A percentile compares a stretch with the other conserved stretches of the same genome.
Conservation (phyloP, 2,888 invertebrate species). For the Seira sanloemensis region DNA sequence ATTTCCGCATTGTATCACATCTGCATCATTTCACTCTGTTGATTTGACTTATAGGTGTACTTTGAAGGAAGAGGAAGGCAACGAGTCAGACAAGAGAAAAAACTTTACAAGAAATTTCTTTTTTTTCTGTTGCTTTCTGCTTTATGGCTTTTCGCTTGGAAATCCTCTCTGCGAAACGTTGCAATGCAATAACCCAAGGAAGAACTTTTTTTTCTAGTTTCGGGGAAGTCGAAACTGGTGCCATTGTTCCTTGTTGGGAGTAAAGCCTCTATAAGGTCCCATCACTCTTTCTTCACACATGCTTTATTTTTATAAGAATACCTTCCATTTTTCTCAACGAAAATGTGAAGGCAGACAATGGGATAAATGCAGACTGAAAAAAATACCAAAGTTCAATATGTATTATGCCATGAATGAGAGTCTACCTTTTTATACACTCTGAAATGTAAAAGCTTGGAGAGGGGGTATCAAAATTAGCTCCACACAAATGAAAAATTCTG, state of each 20-base stretch:
- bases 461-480: conserved; percentile 46
- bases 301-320: not conserved
- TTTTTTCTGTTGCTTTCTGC: conserved; percentile 32
- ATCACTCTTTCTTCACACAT: conserved; percentile 34
- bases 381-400: not conserved
- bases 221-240: not conserved
- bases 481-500: conserved; percentile 32
- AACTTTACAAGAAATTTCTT: conserved; percentile 12
- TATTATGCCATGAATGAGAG: not conserved
- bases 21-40: conserved; percentile 70
- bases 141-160: conserved; percentile 11
- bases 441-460: not conserved
- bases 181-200: not conserved
- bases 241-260: conserved; percentile 25
- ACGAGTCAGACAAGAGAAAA: conserved; percentile 26
- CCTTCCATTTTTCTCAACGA: not conserved
- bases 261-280: conserved; percentile 27
- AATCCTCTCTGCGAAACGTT: too few relatives aligned
- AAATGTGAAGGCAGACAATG: not conserved
- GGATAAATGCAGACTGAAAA: not conserved
- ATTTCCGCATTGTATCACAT: conserved; percentile 70
- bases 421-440: too few relatives aligned
- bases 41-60: conserved; percentile 46
- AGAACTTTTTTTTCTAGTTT: conserved; percentile 21
- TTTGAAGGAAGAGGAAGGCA: not conserved